A percentile compares a stretch with the other conserved stretches of the same genome.
Conservation (phyloP, 2,113 vertebrate genomes). For the Dipodomys merriami region DNA sequence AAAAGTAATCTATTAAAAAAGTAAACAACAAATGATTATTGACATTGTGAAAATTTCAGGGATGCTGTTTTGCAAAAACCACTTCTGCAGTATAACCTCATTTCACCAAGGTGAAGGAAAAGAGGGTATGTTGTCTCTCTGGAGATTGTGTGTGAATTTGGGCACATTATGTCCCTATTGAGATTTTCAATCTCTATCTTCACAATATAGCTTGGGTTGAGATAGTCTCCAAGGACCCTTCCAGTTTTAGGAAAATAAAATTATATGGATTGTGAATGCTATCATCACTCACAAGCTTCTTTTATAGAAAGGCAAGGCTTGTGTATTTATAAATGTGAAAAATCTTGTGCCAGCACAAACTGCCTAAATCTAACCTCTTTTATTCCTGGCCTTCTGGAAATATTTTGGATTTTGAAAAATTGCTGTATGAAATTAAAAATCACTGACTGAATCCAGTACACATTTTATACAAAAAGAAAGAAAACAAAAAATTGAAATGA, state of each 20-base stretch:
- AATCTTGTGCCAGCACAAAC: neutral
- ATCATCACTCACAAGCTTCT: neutral
- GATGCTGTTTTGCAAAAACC: neutral
- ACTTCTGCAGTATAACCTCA: neutral
- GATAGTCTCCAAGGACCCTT: neutral
- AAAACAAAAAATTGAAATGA: neutral
- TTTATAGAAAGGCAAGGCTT: neutral
- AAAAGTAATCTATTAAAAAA: neutral
- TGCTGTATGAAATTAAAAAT: neutral
- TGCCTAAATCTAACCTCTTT: neutral
- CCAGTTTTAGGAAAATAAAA: neutral
- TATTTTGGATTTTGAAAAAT: neutral
- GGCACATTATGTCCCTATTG: neutral
- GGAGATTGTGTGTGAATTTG: neutral
- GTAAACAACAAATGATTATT: neutral
- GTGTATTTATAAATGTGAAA: neutral
- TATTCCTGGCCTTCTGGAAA: neutral
- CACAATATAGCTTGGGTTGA: conserved; percentile 3
- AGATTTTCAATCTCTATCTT: neutral
- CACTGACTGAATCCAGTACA: neutral
- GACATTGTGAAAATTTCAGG: neutral
- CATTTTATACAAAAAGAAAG: neutral
- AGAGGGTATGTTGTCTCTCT: too few relatives aligned
- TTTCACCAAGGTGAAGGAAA: neutral
- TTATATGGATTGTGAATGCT: neutral